Percentiles rank a stretch among this genome's conserved stretches.
Evolutionary conservation across 2,888 invertebrate species (phyloP).

Genomic region (Erebia palarica): DNA sequence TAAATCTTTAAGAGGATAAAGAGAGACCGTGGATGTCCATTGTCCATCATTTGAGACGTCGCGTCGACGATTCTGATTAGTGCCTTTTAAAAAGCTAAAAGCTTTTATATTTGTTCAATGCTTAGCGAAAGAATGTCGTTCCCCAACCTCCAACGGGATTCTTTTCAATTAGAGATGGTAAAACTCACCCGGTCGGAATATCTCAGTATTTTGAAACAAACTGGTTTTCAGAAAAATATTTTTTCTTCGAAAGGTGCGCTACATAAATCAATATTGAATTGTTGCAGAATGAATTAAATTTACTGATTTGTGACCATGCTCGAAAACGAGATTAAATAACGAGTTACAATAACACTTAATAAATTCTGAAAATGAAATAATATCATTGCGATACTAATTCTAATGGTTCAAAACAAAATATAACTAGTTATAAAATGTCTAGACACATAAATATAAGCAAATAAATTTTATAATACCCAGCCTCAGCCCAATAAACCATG

Average conservation of each 20-base stretch:
- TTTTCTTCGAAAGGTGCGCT: neutral
- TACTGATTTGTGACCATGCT: too few species aligned
- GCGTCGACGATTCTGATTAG: neutral
- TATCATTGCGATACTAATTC: neutral
- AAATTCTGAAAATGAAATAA: too few species aligned
- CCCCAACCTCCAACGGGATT: neutral
- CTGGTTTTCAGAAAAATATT: neutral
- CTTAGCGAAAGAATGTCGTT: neutral
- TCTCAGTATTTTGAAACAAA: neutral
- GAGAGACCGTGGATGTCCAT: neutral
- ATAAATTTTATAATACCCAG: neutral
- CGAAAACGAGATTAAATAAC: too few species aligned
- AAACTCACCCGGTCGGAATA: neutral
- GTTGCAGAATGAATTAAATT: too few species aligned
- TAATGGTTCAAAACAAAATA: neutral
- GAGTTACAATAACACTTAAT: too few species aligned
- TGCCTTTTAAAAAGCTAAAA: neutral
- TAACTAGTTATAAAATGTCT: neutral
- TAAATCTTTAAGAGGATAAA: too few species aligned
- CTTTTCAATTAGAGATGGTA: slow-evolving; percentile 3
- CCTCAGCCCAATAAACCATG: neutral
- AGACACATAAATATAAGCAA: neutral
- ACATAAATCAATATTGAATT: too few species aligned
- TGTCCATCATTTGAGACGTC: neutral
- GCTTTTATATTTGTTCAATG: neutral